These are phyloP conservation scores for Cyclargus thomasi DNA, from an alignment of 1,140 invertebrate genomes.

Conservation along the genomic window DNA sequence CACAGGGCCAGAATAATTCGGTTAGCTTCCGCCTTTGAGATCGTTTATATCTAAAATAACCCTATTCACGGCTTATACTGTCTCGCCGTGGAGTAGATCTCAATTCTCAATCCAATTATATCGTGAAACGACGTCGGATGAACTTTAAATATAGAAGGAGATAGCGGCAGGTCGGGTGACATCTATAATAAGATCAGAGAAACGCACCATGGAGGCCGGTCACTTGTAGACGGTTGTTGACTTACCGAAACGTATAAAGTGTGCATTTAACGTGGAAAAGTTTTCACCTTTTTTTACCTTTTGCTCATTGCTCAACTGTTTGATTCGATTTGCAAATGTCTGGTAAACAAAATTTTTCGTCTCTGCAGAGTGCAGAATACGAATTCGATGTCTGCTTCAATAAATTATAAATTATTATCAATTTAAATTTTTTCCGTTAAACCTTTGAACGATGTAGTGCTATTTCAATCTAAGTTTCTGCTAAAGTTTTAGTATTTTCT, in stretches of 20 bases:
- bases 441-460: not conserved
- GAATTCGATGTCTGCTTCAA: no score
- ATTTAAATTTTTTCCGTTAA: not conserved
- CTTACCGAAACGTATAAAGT: conserved; percentile 36
- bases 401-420: not conserved
- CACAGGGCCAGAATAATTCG: not conserved
- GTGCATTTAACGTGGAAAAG: conserved; percentile 12
- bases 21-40: conserved; percentile 7
- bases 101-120: conserved; percentile 26
- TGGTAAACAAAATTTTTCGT: not conserved
- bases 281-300: not conserved
- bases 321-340: not conserved
- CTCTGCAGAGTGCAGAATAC: not conserved
- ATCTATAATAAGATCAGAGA: conserved; percentile 72
- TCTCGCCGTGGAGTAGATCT: conserved; percentile 12
- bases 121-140: conserved; percentile 40
- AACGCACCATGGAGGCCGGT: conserved; percentile 53
- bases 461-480: no score
- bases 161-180: conserved; percentile 70
- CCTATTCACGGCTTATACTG: conserved; percentile 14
- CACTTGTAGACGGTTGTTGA: conserved; percentile 66
- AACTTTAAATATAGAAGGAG: conserved; percentile 69
- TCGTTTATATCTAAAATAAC: conserved; percentile 2
- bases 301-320: not conserved
- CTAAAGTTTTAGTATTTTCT: not conserved